These are phyloP conservation scores for Prionace glauca DNA, from an alignment of 2,797 vertebrate genomes.

Conservation along the genomic window DNA sequence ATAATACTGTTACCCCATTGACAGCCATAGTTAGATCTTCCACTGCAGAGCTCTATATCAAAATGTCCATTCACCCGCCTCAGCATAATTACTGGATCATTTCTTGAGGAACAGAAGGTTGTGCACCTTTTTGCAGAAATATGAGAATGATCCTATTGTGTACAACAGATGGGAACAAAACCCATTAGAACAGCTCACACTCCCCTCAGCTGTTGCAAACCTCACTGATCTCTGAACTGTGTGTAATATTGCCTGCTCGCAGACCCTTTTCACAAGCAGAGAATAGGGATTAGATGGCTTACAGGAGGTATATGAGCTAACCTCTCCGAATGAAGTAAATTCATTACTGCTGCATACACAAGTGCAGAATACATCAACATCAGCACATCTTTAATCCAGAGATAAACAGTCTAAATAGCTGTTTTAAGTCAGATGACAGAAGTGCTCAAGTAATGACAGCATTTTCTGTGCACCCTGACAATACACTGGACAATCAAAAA, in stretches of 20 bases:
- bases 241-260: conserved; percentile 26
- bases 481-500: background rate
- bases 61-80: conserved; percentile 28
- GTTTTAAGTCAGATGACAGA: background rate
- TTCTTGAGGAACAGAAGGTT: conserved; percentile 36
- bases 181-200: conserved; percentile 28
- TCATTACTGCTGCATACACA: conserved; percentile 5
- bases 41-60: background rate
- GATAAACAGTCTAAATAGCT: background rate
- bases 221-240: conserved; percentile 33
- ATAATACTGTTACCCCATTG: background rate
- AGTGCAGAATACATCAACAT: conserved; percentile 25
- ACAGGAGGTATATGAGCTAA: background rate
- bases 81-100: conserved; percentile 38
- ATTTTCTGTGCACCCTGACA: background rate
- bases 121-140: conserved; percentile 33
- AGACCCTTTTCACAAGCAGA: background rate
- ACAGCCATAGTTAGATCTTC: background rate
- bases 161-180: conserved; percentile 39
- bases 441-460: background rate
- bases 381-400: conserved; percentile 5
- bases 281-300: conserved; percentile 34
- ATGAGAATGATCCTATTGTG: conserved; percentile 38
- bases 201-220: conserved; percentile 35
- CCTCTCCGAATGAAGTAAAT: background rate